Evolutionary conservation across 2,113 vertebrate genomes (phyloP).

Genomic region (Catharus minimus): DNA sequence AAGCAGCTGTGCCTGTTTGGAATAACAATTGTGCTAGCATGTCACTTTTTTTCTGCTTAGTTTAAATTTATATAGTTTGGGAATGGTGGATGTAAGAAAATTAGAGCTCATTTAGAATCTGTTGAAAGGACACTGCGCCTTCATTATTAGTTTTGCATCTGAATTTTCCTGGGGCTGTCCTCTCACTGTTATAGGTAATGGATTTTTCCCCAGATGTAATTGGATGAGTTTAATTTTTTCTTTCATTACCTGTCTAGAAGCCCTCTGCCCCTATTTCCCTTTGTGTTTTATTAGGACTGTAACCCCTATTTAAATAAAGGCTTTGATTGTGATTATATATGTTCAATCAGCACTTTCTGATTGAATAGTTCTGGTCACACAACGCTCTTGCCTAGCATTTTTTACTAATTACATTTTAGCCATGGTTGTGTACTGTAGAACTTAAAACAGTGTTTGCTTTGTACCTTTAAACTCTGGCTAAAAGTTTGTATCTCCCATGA

Average conservation of each 20-base stretch:
- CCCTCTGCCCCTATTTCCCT: constrained; percentile 83
- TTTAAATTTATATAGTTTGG: constrained; percentile 89
- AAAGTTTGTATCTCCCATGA: constrained; percentile 16
- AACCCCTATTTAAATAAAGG: constrained; percentile 89
- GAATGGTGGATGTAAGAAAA: constrained; percentile 85
- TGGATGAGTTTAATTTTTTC: constrained; percentile 90
- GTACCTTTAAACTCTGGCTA: constrained; percentile 53
- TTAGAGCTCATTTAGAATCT: constrained; percentile 88
- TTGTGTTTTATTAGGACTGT: constrained; percentile 88
- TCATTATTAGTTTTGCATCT: constrained; percentile 90
- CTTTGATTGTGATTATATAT: constrained; percentile 83
- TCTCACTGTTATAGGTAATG: constrained; percentile 85
- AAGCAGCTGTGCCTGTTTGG: constrained; percentile 85
- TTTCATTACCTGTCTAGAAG: constrained; percentile 87
- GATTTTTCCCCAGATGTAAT: constrained; percentile 87
- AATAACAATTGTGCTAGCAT: constrained; percentile 87
- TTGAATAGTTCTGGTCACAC: constrained; percentile 77
- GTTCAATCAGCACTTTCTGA: constrained; percentile 86
- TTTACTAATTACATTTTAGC: constrained; percentile 82
- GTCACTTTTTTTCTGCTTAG: constrained; percentile 88
- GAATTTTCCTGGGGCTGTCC: constrained; percentile 87
- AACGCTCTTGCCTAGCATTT: constrained; percentile 70
- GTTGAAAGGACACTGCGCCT: constrained; percentile 85
- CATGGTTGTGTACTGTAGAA: constrained; percentile 59
- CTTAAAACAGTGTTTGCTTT: constrained; percentile 53